A percentile compares a stretch with the other conserved stretches of the same genome.
These are phyloP conservation scores for Tyria jacobaeae DNA, from an alignment of 2,888 invertebrate genomes.

Conservation along the genomic window DNA sequence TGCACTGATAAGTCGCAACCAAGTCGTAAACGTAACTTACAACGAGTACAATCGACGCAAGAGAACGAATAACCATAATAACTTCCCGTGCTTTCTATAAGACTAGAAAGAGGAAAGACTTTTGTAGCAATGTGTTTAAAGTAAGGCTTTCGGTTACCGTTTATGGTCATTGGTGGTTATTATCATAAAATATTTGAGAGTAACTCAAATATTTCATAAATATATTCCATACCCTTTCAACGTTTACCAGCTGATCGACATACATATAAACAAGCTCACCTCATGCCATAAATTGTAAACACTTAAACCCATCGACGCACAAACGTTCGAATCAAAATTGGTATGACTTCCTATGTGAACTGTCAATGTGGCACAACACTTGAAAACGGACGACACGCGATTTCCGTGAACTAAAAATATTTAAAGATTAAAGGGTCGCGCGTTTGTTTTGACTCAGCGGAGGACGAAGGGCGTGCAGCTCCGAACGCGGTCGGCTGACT, in stretches of 20 bases:
- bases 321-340: slow-evolving; percentile 58
- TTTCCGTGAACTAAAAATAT: slow-evolving; percentile 78
- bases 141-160: slow-evolving; percentile 21
- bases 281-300: slow-evolving; percentile 64
- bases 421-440: slow-evolving; percentile 71
- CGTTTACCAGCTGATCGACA: slow-evolving; percentile 71
- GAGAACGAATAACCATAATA: slow-evolving; percentile 38
- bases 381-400: slow-evolving; percentile 61
- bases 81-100: slow-evolving; percentile 39
- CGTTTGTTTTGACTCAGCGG: slow-evolving; percentile 50
- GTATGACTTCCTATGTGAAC: slow-evolving; percentile 65
- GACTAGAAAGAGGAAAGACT: slow-evolving; percentile 22
- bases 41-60: slow-evolving; percentile 31
- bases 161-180: no score
- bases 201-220: slow-evolving; percentile 43
- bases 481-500: slow-evolving; percentile 65
- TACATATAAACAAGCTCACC: slow-evolving; percentile 75
- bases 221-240: slow-evolving; percentile 32
- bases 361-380: slow-evolving; percentile 50
- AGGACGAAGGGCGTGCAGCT: slow-evolving; percentile 75
- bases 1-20: slow-evolving; percentile 22
- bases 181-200: slow-evolving; percentile 34
- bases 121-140: slow-evolving; percentile 29
- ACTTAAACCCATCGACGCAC: slow-evolving; percentile 64
- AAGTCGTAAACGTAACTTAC: slow-evolving; percentile 43